These are phyloP conservation scores for Phortica magna DNA, from an alignment of 2,888 invertebrate genomes.

Conservation along the genomic window DNA sequence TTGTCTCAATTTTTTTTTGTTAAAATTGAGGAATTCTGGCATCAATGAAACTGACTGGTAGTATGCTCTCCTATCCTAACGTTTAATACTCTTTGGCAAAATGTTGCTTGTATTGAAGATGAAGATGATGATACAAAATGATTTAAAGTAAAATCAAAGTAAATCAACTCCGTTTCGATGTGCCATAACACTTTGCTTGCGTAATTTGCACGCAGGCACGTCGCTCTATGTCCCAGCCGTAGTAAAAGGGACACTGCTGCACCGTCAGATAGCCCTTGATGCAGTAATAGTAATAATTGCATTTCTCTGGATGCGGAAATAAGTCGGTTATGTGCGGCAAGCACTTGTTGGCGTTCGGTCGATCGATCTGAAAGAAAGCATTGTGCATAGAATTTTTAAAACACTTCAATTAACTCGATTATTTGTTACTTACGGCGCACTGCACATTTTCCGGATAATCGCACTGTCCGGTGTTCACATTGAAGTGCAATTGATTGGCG, in stretches of 20 bases:
- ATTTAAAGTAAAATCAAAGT: not conserved
- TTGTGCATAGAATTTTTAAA: not conserved
- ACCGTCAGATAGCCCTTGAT: constrained; percentile 74
- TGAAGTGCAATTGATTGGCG: constrained; percentile 72
- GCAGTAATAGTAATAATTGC: constrained; percentile 76
- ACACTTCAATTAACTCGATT: not conserved
- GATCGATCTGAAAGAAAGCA: constrained; percentile 52
- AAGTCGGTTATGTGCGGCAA: constrained; percentile 70
- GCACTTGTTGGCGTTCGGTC: constrained; percentile 63
- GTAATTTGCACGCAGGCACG: constrained; percentile 68
- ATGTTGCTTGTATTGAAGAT: too few species aligned
- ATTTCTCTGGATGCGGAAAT: constrained; percentile 74
- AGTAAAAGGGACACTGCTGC: constrained; percentile 76
- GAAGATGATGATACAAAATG: too few species aligned
- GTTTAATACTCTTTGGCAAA: too few species aligned
- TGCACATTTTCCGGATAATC: constrained; percentile 71
- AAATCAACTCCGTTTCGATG: constrained; percentile 44
- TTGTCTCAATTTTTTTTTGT: too few species aligned
- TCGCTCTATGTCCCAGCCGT: constrained; percentile 74
- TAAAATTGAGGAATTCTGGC: too few species aligned
- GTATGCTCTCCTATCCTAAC: too few species aligned
- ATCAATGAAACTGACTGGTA: too few species aligned
- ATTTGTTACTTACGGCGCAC: constrained; percentile 59
- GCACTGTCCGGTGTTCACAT: constrained; percentile 66
- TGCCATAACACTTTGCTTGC: constrained; percentile 68